phyloP scores from a whole-genome alignment of 92 coral and sea anemone species.

The Nematostella vectensis region DNA sequence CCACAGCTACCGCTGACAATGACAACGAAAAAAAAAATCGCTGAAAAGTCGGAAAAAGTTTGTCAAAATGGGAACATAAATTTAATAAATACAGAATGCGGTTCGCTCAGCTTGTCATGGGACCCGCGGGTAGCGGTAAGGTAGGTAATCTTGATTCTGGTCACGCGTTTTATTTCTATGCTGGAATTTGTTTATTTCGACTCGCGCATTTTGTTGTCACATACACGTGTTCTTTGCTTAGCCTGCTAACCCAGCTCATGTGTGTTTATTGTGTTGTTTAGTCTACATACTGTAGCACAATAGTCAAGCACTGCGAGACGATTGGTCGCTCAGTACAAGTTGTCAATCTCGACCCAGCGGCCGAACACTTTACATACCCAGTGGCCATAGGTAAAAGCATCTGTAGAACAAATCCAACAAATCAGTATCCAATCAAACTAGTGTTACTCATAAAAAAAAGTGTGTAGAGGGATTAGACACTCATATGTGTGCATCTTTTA shows the following conservation, averaged over 20 bases:
- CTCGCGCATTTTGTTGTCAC: too few relatives aligned
- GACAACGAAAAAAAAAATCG: too few relatives aligned
- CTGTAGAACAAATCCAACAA: too few relatives aligned
- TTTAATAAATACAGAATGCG: conserved; percentile 49
- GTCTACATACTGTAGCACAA: conserved; percentile 92
- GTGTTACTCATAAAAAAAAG: too few relatives aligned
- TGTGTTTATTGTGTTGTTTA: neutral
- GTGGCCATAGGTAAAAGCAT: conserved; percentile 60
- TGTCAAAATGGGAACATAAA: neutral
- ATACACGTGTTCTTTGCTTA: too few relatives aligned
- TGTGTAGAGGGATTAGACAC: conserved; percentile 1
- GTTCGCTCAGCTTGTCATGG: conserved; percentile 93
- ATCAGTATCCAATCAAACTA: too few relatives aligned
- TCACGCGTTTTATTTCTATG: too few relatives aligned
- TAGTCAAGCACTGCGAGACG: conserved; percentile 79
- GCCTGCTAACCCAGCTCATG: too few relatives aligned
- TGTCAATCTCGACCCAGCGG: conserved; percentile 97
- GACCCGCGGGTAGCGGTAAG: conserved; percentile 99
- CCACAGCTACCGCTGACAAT: too few relatives aligned
- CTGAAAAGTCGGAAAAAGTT: too few relatives aligned
- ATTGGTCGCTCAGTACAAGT: conserved; percentile 88
- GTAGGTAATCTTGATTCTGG: conserved; percentile 17
- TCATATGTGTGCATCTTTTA: too few relatives aligned
- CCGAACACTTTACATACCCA: conserved; percentile 89
- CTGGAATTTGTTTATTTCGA: too few relatives aligned